Base-by-base conservation (phyloP, 2,888 invertebrate species). In the Nebria brevicollis region DNA sequence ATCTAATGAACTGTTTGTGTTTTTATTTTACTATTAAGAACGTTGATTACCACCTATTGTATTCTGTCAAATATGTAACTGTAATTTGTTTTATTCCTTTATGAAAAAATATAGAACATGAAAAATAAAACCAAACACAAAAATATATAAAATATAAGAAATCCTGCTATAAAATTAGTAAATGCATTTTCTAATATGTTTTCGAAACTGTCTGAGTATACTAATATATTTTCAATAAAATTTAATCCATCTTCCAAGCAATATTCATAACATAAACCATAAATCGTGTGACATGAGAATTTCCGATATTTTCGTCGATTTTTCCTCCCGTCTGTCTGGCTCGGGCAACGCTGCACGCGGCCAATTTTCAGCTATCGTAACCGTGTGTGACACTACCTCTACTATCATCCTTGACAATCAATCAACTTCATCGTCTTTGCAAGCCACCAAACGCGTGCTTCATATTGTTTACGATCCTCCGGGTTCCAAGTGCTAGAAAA, bases 381-480 rank as follows among this genome's bases (percentile, higher is more conserved):
- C 54, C 54, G 54, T 54, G 54, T 54, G 13, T 54, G 54, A 54
- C 54, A 54, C 54, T 8, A 5, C 25, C 20, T 11, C 26, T 70
- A 20, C 70, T 70, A 70, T 26, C 70, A 26, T 1, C 25, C 26
- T 20, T 34, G 70, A 70, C 70, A 70, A 70, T 70, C 70, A 70
- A 70, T 70, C 70, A 70, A 70, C 70, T 70, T 70, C 70, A 70
- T 70, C 20, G 70, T 66, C 25, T n/a, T 25, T 20, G 15, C 15
- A 70, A 25, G 70, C 70, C 11, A 26, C 26, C 34, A 26, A 3
- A 70, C 70, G 13, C 7, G 70, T n/a, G 26, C 70, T 8, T 25
- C 70, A 70, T 10, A 26, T 70, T 70, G 70, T 70, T 70, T 25
- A 70, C 34, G 66, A 20, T 20, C 66, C 7, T 66, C 2, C 15